These are phyloP conservation scores for Rhodinocichla rosea DNA, from an alignment of 2,113 vertebrate genomes.

Conservation along the genomic window DNA sequence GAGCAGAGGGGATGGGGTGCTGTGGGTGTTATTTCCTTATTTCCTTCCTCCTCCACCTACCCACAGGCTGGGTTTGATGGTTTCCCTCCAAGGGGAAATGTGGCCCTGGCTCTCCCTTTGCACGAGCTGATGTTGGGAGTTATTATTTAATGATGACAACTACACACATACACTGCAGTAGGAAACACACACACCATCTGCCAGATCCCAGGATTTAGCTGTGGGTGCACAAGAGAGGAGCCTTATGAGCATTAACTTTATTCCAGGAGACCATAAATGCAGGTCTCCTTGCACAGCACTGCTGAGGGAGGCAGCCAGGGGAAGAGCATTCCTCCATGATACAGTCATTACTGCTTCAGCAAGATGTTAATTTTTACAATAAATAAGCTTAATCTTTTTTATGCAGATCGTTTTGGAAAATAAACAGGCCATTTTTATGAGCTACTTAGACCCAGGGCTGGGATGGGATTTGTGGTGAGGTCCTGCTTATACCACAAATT, in stretches of 20 bases:
- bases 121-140: slow-evolving; percentile 30
- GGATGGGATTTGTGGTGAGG: neutral
- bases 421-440: slow-evolving; percentile 66
- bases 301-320: slow-evolving; percentile 33
- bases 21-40: neutral
- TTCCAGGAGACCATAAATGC: slow-evolving; percentile 24
- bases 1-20: neutral
- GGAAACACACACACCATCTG: slow-evolving; percentile 71
- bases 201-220: slow-evolving; percentile 65
- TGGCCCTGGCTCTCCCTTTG: slow-evolving; percentile 2
- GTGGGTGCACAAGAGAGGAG: slow-evolving; percentile 43
- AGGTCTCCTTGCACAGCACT: slow-evolving; percentile 5
- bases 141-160: slow-evolving; percentile 73
- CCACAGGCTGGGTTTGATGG: neutral
- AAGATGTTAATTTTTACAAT: slow-evolving; percentile 65
- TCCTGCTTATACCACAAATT: neutral
- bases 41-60: neutral
- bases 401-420: slow-evolving; percentile 51
- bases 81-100: neutral
- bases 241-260: slow-evolving; percentile 57
- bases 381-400: slow-evolving; percentile 64
- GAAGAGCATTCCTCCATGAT: neutral
- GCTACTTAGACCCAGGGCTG: slow-evolving; percentile 29
- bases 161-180: slow-evolving; percentile 61
- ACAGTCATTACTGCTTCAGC: slow-evolving; percentile 10